These are phyloP conservation scores for Trilocha varians DNA, from an alignment of 2,888 invertebrate genomes.

Conservation along the genomic window DNA sequence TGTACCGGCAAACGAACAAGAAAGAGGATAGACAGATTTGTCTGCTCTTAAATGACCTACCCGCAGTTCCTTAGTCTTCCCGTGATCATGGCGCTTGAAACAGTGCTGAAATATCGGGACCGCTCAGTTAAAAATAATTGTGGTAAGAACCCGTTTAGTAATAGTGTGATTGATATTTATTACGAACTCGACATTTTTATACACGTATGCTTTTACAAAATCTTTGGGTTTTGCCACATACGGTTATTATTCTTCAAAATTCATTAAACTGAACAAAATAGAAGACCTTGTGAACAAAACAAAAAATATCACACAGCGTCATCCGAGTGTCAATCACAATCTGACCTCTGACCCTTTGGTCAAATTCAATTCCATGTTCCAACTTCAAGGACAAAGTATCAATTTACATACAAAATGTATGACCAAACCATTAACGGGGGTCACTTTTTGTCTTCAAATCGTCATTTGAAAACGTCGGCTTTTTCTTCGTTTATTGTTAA, in stretches of 20 bases:
- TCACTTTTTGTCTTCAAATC: slow-evolving; percentile 45
- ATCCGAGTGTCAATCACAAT: slow-evolving; percentile 45
- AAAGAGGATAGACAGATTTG: no score
- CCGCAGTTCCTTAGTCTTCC: no score
- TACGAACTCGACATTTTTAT: no score
- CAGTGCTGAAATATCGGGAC: no score
- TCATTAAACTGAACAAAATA: not conserved
- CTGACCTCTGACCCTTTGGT: slow-evolving; percentile 50
- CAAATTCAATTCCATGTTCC: slow-evolving; percentile 60
- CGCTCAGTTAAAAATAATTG: no score
- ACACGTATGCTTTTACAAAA: no score
- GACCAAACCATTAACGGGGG: slow-evolving; percentile 41
- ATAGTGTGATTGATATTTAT: no score
- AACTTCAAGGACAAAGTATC: not conserved
- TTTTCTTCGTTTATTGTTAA: not conserved
- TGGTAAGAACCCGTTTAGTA: no score
- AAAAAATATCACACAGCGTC: slow-evolving; percentile 20
- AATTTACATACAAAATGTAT: slow-evolving; percentile 66
- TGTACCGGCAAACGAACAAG: no score
- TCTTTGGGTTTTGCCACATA: no score
- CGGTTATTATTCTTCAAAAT: not conserved
- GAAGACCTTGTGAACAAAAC: not conserved
- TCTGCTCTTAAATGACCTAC: no score
- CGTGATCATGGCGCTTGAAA: no score
- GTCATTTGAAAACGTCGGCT: not conserved